These are phyloP conservation scores for Drosophila pachea DNA, from an alignment of 1,140 invertebrate species.

Conservation along the genomic window DNA sequence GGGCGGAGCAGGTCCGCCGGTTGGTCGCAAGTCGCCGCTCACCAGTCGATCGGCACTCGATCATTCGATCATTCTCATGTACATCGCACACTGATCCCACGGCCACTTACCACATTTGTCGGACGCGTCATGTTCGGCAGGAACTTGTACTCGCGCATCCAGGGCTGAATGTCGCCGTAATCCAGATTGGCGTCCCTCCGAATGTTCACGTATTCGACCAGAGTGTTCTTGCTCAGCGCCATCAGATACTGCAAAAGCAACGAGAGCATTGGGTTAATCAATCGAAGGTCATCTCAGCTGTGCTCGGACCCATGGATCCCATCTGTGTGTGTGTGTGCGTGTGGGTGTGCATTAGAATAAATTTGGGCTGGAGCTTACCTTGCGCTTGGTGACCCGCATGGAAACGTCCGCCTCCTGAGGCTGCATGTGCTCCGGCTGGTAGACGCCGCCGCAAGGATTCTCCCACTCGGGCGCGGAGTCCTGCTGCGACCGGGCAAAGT, in stretches of 20 bases:
- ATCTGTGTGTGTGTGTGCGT: neutral
- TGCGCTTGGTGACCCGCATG: conserved; percentile 47
- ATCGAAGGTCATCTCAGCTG: no score
- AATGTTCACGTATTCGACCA: conserved; percentile 43
- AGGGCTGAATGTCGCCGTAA: conserved; percentile 47
- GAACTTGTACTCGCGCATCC: conserved; percentile 66
- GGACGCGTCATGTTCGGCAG: conserved; percentile 68
- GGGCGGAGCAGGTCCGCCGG: conserved; percentile 65
- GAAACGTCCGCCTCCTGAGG: conserved; percentile 9
- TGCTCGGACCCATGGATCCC: no score
- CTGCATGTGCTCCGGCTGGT: conserved; percentile 19
- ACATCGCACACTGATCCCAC: neutral
- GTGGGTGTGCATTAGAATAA: neutral
- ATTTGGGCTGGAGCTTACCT: conserved; percentile 25
- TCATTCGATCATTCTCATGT: conserved; percentile 1
- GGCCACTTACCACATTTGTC: conserved; percentile 56
- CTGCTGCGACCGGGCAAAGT: conserved; percentile 25
- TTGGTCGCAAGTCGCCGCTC: neutral
- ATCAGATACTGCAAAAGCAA: conserved; percentile 44
- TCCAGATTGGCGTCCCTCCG: conserved; percentile 42
- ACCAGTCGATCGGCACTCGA: neutral
- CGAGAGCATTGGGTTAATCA: neutral
- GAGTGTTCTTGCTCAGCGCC: conserved; percentile 45
- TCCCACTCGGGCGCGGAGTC: conserved; percentile 52
- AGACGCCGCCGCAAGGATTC: conserved; percentile 63